Conservation (phyloP, 2,888 invertebrate species). For the Lasioglossum lativentre region DNA sequence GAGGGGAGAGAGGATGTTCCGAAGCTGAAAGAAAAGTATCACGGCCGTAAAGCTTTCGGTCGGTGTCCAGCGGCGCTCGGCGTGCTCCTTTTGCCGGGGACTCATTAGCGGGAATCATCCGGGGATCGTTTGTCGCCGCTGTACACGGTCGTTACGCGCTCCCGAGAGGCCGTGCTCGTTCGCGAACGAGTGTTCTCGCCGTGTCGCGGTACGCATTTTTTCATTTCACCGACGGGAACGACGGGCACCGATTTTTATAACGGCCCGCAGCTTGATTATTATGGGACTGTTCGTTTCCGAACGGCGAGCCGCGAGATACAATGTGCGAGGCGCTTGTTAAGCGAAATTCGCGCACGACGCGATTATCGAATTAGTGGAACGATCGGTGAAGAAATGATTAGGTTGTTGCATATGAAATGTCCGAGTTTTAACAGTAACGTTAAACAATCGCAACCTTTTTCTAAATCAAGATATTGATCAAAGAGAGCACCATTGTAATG, state of each 20-base stretch:
- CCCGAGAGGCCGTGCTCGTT: constrained; percentile 5
- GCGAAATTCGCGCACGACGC: background rate
- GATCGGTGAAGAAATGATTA: background rate
- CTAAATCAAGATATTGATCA: background rate
- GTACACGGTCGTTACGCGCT: constrained; percentile 31
- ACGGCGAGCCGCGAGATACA: background rate
- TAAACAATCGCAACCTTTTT: background rate
- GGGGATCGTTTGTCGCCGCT: constrained; percentile 28
- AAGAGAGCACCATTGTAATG: too few relatives aligned
- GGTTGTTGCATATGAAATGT: background rate
- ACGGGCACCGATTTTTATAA: constrained; percentile 17
- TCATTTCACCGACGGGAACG: constrained; percentile 18
- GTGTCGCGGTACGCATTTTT: constrained; percentile 15
- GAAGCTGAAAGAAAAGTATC: constrained; percentile 30
- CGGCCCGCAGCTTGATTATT: constrained; percentile 6
- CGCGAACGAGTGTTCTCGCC: constrained; percentile 33
- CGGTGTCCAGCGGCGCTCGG: constrained; percentile 10
- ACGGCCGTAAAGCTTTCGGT: constrained; percentile 29
- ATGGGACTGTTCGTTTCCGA: background rate
- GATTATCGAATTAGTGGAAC: constrained; percentile 4
- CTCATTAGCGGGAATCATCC: constrained; percentile 40
- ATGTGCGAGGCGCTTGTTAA: background rate
- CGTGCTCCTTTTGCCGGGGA: constrained; percentile 23
- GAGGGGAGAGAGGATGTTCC: background rate
- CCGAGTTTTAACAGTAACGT: too few relatives aligned